Evolutionary conservation across 1,140 invertebrate species (phyloP), one percentile per base, ranked within the genome.

Genomic region (Lethocerus indicus): DNA sequence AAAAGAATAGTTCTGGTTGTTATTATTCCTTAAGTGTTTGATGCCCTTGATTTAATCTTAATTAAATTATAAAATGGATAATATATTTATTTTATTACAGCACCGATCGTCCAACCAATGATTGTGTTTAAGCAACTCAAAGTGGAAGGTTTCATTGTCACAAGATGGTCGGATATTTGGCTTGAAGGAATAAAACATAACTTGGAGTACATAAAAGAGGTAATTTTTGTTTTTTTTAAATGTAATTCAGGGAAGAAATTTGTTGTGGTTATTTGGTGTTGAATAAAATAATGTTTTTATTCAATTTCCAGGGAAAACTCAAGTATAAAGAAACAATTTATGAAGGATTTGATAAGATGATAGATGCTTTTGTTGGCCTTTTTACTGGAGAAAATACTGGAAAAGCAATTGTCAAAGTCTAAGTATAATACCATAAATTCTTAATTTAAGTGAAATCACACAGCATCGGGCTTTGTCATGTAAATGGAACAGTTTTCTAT

Each of bases 321-420:
- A 73, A 76, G 56, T 74, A 73, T 53, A 61, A 67, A 56, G 78
- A 81, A 61, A 76, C 76, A 45, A 52, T 75, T 0, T 72, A 70
- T 4, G 60, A 78, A 53, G 79, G 79, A n/a, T 80, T 81, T 62
- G 76, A 80, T 54, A 78, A 78, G 53, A 76, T 78, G 71, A 73
- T 75, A 5, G 64, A 73, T 47, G 76, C 77, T 23, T 72, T 81
- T 51, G 66, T 74, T 26, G 71, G 69, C 27, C 64, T 78, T 24
- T 63, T 79, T 26, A 61, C 62, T 49, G 75, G 76, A 39, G 69
- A 72, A 53, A 78, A 77, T 59, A 71, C 64, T 2, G 76, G 76
- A 32, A 79, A 79, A 66, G 70, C 70, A 13, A 57, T 77, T 32
- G 70, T 78, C 7, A 73, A 73, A 63, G 66, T 67, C 0, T 67